Evolutionary conservation across 2,113 vertebrate genomes (phyloP), one percentile per base, ranked within the genome.

Genomic region (Anolis sagrei): DNA sequence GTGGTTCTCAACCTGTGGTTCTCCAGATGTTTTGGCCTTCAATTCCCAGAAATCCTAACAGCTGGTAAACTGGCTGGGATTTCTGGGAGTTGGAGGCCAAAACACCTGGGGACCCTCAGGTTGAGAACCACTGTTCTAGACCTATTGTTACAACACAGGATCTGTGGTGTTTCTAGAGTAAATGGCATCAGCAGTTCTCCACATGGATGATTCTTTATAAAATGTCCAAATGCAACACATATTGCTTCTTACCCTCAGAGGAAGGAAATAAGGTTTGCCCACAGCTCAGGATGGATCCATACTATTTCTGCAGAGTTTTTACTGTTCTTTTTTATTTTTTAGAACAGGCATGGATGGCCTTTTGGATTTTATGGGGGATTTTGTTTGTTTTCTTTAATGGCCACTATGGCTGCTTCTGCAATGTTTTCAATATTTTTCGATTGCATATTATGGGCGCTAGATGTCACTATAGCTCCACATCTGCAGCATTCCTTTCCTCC

Each of bases 371-470:
- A 13, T 54, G 4, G 51, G 51, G 14, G 14, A 9, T 54, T 54
- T 54, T 54, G 51, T 14, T 54, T 54, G 51, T 54, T 54, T 54
- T 54, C 4, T 4, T 54, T 54, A 13, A 54, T 54, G 51, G 51
- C 51, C 51, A 54, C 10, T 54, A 54, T 54, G 8, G 51, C 51
- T 69, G 29, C 1, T 19, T 0, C 8, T 61, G 23, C 32, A 79
- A 54, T 54, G 10, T 54, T 54, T 58, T 18, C 13, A 36, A 10
- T 58, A 79, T 51, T 0, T 10, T 0, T 82, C n/a, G 1, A 73
- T 83, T 0, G 0, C 44, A 0, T 19, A 0, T 3, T 36, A 10
- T 0, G 21, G 29, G 19, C 1, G 51, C 14, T 66, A 70, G 72
- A 21, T 27, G 2, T 69, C 88, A 81, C 39, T 0, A 2, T 2